Evolutionary conservation across 2,797 vertebrate species (phyloP), one percentile per base, ranked within the genome.

Genomic region (Lepus oiostolus): DNA sequence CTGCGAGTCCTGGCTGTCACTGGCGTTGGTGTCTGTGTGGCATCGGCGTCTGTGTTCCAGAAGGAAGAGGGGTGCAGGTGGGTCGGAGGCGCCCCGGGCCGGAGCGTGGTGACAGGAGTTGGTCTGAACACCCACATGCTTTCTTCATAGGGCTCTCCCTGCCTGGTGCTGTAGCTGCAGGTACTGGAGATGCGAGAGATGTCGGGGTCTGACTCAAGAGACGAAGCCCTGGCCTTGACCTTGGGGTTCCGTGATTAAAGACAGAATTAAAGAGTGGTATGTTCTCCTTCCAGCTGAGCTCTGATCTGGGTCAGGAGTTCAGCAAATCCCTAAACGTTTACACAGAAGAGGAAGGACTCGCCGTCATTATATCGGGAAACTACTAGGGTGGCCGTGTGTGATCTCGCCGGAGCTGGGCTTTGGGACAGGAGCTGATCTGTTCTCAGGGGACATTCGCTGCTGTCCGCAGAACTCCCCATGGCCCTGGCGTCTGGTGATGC

Each of bases 281-380:
- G 93, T 76, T 30, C 52, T 95, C 38, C 5, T 28, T 38, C 42
- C 14, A 91, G 75, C 2, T 95, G 95, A 94, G 80, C 89, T 97
- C 93, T 94, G 28, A 32, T 92, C 96, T 92, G 52, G 65, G 87
- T 86, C 95, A 93, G 92, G 92, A 96, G 95, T 96, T 95, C 90
- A 96, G 93, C 75, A 77, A n/a, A 85, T 79, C 93, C 96, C 77
- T 67, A 93, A 90, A 89, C 88, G 83, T 71, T 90, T 92, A 92
- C 38, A 96, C 50, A 96, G 65, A 90, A 38, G 71, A 62, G 21
- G 60, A 32, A 50, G 83, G 28, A 30, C 13, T 85, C 91, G 71
- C 62, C 86, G 26, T 71, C 77, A 26, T 42, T n/a, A 65, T 28
- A 13, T 21, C 42, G 65, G n/a, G 26, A 16, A 77, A 70, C 52